Evolutionary conservation across 2,888 invertebrate genomes (phyloP).

Genomic region (Pteria penguin): DNA sequence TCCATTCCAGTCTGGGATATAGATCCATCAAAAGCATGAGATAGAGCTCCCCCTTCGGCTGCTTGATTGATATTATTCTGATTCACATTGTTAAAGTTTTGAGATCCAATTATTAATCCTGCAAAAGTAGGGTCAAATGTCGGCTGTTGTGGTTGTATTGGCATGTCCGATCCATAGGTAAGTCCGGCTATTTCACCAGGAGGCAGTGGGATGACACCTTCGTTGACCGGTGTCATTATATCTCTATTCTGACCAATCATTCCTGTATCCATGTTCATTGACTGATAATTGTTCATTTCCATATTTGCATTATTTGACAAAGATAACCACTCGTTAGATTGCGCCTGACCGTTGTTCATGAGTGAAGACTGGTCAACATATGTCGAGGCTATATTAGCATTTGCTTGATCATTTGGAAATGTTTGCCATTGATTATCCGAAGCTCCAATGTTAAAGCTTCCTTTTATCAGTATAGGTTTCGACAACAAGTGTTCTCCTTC

Average conservation of each 20-base stretch:
- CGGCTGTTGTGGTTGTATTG: neutral
- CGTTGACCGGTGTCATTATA: neutral
- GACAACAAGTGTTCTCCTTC: conserved; percentile 17
- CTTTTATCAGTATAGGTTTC: conserved; percentile 17
- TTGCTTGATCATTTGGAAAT: neutral
- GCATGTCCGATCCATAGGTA: neutral
- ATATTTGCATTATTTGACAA: neutral
- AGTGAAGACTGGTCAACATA: neutral
- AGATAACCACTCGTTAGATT: neutral
- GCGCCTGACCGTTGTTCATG: neutral
- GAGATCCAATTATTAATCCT: neutral
- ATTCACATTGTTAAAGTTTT: neutral
- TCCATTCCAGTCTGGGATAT: conserved; percentile 12
- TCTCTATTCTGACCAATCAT: neutral
- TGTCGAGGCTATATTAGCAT: neutral
- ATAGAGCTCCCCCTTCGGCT: neutral
- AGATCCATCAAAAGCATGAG: neutral
- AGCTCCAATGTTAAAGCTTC: conserved; percentile 18
- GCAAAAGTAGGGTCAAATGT: neutral
- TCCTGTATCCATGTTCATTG: neutral
- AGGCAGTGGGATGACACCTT: conserved; percentile 6
- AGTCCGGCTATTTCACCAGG: conserved; percentile 3
- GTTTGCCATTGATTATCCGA: neutral
- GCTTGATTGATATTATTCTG: neutral
- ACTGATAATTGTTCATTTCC: neutral